Conservation (phyloP, 2,113 vertebrate species). For the Caretta caretta region DNA sequence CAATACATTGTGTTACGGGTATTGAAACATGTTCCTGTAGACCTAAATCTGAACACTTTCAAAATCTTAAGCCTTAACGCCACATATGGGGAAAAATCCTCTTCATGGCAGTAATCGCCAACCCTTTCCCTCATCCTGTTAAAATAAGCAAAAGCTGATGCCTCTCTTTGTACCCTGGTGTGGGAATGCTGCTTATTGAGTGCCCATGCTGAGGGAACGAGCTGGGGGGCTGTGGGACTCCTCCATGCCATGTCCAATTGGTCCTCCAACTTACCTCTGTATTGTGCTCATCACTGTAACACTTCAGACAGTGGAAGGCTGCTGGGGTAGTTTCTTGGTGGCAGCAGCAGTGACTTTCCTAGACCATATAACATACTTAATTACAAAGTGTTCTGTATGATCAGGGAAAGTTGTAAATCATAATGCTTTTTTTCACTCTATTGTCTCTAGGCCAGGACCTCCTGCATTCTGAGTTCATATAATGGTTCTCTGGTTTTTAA, state of each 20-base stretch:
- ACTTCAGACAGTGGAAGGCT: neutral
- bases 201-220: neutral
- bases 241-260: fast-evolving
- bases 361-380: fast-evolving
- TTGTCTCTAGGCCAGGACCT: neutral
- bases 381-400: neutral
- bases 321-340: neutral
- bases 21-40: conserved; percentile 51
- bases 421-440: fast-evolving
- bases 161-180: neutral
- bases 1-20: neutral
- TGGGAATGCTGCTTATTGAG: neutral
- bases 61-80: neutral
- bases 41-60: conserved; percentile 2
- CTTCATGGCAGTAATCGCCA: neutral
- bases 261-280: neutral
- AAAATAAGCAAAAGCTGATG: conserved; percentile 32
- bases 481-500: neutral
- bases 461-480: neutral
- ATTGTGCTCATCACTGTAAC: fast-evolving
- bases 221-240: conserved; percentile 18
- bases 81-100: neutral
- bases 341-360: neutral
- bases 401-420: neutral
- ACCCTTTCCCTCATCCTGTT: neutral